phyloP scores from a whole-genome alignment of 2,797 vertebrate species.

The Amazonetta brasiliensis region DNA sequence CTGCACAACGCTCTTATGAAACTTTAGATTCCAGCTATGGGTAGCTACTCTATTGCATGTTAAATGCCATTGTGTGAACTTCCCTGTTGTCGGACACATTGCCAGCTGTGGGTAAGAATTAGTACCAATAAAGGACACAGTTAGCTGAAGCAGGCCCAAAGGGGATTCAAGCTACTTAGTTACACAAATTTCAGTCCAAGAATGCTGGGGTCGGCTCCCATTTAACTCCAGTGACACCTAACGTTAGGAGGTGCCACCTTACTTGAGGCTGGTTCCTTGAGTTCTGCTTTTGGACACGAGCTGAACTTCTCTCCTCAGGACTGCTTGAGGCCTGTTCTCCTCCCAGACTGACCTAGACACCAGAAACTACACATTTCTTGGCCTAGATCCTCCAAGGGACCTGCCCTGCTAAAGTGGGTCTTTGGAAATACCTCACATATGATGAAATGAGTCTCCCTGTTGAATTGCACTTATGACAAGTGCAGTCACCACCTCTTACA shows the following conservation, averaged over 20 bases:
- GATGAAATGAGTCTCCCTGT: neutral
- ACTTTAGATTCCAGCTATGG: conserved; percentile 1
- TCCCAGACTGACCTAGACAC: neutral
- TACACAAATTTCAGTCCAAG: neutral
- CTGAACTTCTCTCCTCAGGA: neutral
- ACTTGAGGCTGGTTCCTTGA: neutral
- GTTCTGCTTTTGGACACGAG: neutral
- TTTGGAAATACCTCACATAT: neutral
- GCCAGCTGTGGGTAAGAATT: neutral
- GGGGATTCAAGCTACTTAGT: neutral
- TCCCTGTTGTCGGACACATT: neutral
- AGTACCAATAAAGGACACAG: neutral
- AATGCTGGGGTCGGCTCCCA: neutral
- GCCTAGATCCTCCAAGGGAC: neutral
- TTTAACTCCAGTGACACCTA: neutral
- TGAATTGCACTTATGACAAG: neutral
- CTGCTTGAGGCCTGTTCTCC: neutral
- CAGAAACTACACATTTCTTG: neutral
- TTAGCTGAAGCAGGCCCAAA: neutral
- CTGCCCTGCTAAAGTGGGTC: neutral
- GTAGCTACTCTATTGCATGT: fast-evolving
- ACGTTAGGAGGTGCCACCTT: neutral
- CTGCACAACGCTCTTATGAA: neutral
- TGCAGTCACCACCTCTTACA: neutral
- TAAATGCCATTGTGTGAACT: neutral